Base-by-base conservation (phyloP, 2,797 vertebrate genomes). In the Argyrosomus regius region DNA sequence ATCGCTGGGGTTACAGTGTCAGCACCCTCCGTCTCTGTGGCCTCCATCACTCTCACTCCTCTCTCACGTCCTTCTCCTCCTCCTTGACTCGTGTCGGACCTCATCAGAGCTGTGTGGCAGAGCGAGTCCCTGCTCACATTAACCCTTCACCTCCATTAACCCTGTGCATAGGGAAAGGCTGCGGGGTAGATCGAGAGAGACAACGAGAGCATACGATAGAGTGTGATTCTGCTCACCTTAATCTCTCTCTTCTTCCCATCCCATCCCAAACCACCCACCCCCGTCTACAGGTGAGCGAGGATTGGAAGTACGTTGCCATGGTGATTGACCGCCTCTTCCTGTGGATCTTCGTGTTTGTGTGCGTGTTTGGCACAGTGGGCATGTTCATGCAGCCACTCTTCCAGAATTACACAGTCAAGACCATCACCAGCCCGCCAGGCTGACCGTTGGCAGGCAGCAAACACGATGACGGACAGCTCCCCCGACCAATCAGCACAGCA, bases 301-400 rank as follows among this genome's bases (percentile, higher is more conserved):
- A 99, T 94, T 99, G 98, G 98, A 99, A 99, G 90, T 99, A 99
- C 0, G 98, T 99, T 12, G 98, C 98, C 93, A 99, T 99, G 98
- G 98, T 99, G 90, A 99, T 99, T 13, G 98, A 99, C 88, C 98
- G 98, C 53, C 97, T 99, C 64, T 99, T 99, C 95, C 91, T 99
- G 52, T 99, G 98, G 98, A 97, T 99, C 93, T 99, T 99, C 8
- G 93, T 99, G 75, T 98, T 98, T 1, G 98, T 99, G 82, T 99
- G 98, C 0, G 97, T 99, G 78, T 98, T 96, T 0, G 98, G 98
- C 88, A 99, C 98, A 0, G 18, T 99, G 0, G 98, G 98, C 80
- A 99, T 99, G 98, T 99, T 99, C 91, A 87, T 99, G 72, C 98
- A 99, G 94, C 98, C 98, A 0, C 97, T 99, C 60, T 99, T 97